Percentiles rank a stretch among this genome's conserved stretches.
Evolutionary conservation across 2,888 invertebrate genomes (phyloP).

Genomic region (Drosophila histrio): DNA sequence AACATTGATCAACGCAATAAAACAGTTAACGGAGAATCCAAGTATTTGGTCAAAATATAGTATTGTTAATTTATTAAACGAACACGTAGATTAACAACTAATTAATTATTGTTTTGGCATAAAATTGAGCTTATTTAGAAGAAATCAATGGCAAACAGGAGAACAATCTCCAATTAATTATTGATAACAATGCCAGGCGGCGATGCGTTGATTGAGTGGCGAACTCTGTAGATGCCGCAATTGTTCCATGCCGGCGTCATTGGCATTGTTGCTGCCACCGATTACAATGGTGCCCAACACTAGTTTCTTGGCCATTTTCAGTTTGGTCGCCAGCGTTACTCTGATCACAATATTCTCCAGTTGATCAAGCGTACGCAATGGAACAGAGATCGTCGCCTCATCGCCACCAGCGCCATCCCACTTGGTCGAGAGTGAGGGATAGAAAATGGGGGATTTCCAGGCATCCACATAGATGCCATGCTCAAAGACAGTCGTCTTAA

Average conservation of each 20-base stretch:
- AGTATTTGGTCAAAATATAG: background rate
- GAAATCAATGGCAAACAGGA: conserved; percentile 27
- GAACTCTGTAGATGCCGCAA: conserved; percentile 73
- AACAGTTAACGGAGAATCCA: conserved; percentile 9
- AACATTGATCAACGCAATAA: conserved; percentile 4
- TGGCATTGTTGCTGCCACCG: conserved; percentile 51
- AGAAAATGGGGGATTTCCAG: conserved; percentile 91
- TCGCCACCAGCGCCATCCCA: conserved; percentile 86
- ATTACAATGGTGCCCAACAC: conserved; percentile 82
- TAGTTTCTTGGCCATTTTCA: conserved; percentile 83
- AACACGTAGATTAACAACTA: conserved; percentile 13
- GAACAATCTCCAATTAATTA: conserved; percentile 39
- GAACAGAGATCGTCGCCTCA: conserved; percentile 78
- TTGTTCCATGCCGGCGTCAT: conserved; percentile 77
- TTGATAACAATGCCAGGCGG: conserved; percentile 83
- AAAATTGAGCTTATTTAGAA: conserved; percentile 16
- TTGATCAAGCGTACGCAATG: conserved; percentile 73
- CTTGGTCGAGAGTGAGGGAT: conserved; percentile 90
- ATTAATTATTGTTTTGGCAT: conserved; percentile 16
- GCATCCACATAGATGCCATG: conserved; percentile 86
- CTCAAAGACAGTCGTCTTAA: conserved; percentile 91
- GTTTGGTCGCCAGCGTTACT: conserved; percentile 83
- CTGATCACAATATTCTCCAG: conserved; percentile 81
- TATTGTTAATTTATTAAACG: conserved; percentile 14
- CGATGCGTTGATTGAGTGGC: conserved; percentile 76